These are phyloP conservation scores for Laupala kohalensis DNA, from an alignment of 1,140 invertebrate genomes.

Conservation along the genomic window DNA sequence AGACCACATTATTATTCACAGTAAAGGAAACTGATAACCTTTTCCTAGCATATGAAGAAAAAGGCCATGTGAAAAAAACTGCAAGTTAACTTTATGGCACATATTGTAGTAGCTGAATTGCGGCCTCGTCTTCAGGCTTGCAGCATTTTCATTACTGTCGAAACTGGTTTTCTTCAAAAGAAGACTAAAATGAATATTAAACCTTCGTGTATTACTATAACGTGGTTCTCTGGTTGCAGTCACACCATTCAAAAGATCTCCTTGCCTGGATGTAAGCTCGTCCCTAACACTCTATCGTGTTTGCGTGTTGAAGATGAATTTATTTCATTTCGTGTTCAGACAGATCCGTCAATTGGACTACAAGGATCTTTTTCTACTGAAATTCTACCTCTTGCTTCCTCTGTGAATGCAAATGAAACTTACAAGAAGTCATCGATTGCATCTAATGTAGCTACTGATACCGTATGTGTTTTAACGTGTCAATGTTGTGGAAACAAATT, in stretches of 20 bases:
- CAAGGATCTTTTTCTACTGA: slow-evolving; percentile 8
- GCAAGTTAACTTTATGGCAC: not conserved
- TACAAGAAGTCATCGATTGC: not conserved
- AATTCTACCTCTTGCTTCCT: slow-evolving; percentile 5
- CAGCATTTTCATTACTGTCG: slow-evolving; percentile 7
- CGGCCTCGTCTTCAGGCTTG: slow-evolving; percentile 12
- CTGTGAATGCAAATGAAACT: not conserved
- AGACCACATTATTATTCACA: slow-evolving; percentile 58
- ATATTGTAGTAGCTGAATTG: slow-evolving; percentile 7
- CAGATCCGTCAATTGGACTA: slow-evolving; percentile 1
- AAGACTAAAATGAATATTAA: slow-evolving; percentile 6
- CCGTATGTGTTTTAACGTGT: slow-evolving; percentile 1
- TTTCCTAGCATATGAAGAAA: slow-evolving; percentile 27
- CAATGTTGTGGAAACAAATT: slow-evolving; percentile 10
- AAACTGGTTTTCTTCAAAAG: not conserved
- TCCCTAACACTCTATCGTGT: slow-evolving; percentile 3
- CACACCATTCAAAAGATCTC: slow-evolving; percentile 1
- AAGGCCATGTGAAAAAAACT: slow-evolving; percentile 20
- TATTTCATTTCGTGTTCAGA: slow-evolving; percentile 9
- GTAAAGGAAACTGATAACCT: slow-evolving; percentile 46
- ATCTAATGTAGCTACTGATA: not conserved
- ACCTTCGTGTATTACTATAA: not conserved
- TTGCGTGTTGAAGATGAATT: slow-evolving; percentile 5
- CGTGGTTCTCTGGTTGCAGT: not conserved
- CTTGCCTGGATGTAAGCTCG: slow-evolving; percentile 1